Conservation (phyloP, 2,888 invertebrate genomes). For the Oegoconia quadripuncta region DNA sequence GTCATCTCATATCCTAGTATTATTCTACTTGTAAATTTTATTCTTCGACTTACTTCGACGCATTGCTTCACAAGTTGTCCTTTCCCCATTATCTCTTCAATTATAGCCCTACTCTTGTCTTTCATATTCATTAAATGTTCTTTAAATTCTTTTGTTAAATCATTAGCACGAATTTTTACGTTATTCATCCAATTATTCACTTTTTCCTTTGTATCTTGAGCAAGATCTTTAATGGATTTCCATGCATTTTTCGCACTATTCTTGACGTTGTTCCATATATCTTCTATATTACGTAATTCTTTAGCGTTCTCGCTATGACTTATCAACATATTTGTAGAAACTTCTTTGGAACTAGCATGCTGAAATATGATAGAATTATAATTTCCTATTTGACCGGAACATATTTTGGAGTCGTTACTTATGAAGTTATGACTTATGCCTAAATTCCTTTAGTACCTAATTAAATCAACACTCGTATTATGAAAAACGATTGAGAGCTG, state of each 20-base stretch:
- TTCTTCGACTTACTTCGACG: constrained; percentile 31
- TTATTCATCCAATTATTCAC: constrained; percentile 30
- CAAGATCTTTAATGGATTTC: constrained; percentile 35
- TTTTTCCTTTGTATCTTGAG: constrained; percentile 33
- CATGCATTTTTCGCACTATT: constrained; percentile 32
- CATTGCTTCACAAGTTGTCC: constrained; percentile 35
- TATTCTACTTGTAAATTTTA: neutral
- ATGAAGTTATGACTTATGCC: too few species aligned
- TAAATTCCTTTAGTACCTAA: too few species aligned
- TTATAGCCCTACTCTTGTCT: constrained; percentile 24
- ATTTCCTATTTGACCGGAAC: neutral
- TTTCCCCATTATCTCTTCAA: constrained; percentile 28
- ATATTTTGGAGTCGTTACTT: too few species aligned
- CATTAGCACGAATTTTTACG: constrained; percentile 30
- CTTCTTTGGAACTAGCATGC: neutral
- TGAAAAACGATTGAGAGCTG: too few species aligned
- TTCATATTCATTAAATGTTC: constrained; percentile 28
- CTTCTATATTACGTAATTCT: constrained; percentile 18
- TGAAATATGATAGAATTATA: neutral
- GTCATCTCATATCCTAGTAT: too few species aligned
- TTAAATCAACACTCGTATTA: too few species aligned
- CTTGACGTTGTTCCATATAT: constrained; percentile 37
- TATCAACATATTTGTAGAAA: neutral
- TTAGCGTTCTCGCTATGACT: neutral
- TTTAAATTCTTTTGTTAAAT: constrained; percentile 26